Base-by-base conservation (phyloP, 2,888 invertebrate species). In the Mechanitis mazaeus region DNA sequence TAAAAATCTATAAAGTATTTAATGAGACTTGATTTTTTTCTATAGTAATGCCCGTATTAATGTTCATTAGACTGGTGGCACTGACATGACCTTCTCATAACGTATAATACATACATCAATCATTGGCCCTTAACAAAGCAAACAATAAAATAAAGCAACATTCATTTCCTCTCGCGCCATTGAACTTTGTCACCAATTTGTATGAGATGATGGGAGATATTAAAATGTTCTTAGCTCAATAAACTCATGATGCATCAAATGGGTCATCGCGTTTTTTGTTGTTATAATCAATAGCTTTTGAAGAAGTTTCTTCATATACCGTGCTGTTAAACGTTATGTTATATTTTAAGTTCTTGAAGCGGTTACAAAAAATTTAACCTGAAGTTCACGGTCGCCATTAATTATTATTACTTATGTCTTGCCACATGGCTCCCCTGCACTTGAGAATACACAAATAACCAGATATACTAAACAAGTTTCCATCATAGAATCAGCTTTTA, bases 351-450 rank as follows among this genome's bases (percentile, higher is more conserved):
- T n/a, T 35, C 12, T 35, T 12, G n/a, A 33, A 33, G 9, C 31
- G 28, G 31, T 50, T 50, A 50, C 20, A 42, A 45, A 56, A 56
- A 56, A 20, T 28, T 7, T 1, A 28, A 31, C 42, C 28, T 45
- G 56, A 56, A 31, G 56, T 60, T 81, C 84, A 85, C 63, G 83
- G 82, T 75, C 77, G 74, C 59, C 62, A 66, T 75, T 72, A 74
- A 62, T 56, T 58, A 54, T 56, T 72, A 73, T 73, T 76, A 79
- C 84, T 84, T 80, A 75, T 83, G 84, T 74, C 74, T 68, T 65
- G 76, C 83, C 86, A 85, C 80, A 60, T 60, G 56, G 33, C 53
- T 58, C 66, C 61, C 55, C 80, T 86, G 87, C 77, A 80, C 81
- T 84, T 81, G 74, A 79, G 78, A 78, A 73, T 71, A 69, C 69